Evolutionary conservation across 2,888 invertebrate genomes (phyloP).

Genomic region (Pantelozetes paolii): DNA sequence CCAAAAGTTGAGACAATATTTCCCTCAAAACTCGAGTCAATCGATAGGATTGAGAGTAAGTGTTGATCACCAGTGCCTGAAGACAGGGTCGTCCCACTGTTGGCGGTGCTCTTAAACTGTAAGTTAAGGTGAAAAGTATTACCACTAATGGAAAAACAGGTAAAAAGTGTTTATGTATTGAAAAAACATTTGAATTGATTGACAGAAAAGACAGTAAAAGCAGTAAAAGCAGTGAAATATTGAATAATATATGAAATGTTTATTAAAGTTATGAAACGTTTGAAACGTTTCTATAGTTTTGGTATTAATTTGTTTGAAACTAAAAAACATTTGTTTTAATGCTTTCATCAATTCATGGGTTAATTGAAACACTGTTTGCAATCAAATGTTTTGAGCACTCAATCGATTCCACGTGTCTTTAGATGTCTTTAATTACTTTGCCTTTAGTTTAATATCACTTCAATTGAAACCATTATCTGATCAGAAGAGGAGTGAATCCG

Average conservation of each 20-base stretch:
- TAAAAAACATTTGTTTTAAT: constrained; percentile 17
- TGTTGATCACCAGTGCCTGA: too few relatives aligned
- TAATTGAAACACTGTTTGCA: background rate
- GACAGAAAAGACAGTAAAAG: background rate
- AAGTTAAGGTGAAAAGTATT: too few relatives aligned
- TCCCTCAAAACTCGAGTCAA: too few relatives aligned
- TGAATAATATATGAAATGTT: background rate
- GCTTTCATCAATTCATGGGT: constrained; percentile 38
- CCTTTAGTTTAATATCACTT: too few relatives aligned
- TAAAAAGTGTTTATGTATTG: background rate
- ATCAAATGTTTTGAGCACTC: too few relatives aligned
- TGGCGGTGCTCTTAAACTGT: constrained; percentile 22
- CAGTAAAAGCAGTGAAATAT: background rate
- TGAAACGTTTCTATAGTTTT: constrained; percentile 25
- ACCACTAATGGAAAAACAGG: too few relatives aligned
- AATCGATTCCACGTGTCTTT: constrained; percentile 29
- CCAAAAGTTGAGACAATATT: too few relatives aligned
- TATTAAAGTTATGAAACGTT: background rate
- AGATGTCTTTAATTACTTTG: background rate
- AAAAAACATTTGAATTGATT: background rate
- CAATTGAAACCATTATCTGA: background rate
- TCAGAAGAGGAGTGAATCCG: too few relatives aligned
- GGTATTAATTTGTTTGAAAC: background rate
- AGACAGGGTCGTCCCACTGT: too few relatives aligned
- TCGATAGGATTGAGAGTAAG: too few relatives aligned